A percentile compares a stretch with the other conserved stretches of the same genome.
Conservation (phyloP, 2,797 vertebrate genomes). For the Brotula barbata region DNA sequence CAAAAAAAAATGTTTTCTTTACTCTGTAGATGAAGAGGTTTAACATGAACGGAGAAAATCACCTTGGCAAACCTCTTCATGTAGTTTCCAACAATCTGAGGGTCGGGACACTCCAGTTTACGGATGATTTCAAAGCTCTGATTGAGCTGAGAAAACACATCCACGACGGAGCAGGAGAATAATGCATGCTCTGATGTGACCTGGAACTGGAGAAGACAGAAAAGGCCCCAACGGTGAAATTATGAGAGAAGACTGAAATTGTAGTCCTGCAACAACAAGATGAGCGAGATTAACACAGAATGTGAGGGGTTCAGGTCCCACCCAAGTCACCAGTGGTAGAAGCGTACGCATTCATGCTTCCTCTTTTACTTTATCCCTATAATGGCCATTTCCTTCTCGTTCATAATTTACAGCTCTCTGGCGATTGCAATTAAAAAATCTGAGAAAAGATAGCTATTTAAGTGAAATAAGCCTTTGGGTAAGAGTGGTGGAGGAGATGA, state of each 20-base stretch:
- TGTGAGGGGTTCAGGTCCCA: conserved; percentile 1
- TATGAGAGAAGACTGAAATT: conserved; percentile 10
- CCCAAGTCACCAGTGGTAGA: neutral
- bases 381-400: neutral
- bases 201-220: conserved; percentile 85
- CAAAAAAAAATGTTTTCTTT: neutral
- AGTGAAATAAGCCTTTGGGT: conserved; percentile 6
- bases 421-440: conserved; percentile 24
- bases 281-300: neutral
- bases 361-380: no score
- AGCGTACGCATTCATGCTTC: neutral
- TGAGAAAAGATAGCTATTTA: conserved; percentile 7
- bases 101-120: conserved; percentile 95
- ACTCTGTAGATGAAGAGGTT: conserved; percentile 1
- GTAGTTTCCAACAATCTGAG: conserved; percentile 95
- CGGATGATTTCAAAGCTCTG: conserved; percentile 99
- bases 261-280: conserved; percentile 7
- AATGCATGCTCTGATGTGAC: conserved; percentile 93
- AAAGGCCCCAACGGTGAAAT: neutral
- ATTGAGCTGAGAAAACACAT: conserved; percentile 97
- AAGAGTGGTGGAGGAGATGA: conserved; percentile 29
- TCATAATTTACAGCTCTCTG: neutral
- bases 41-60: conserved; percentile 16
- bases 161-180: conserved; percentile 97
- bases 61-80: conserved; percentile 99